These are phyloP conservation scores for Cyanoramphus novaezelandiae DNA, from an alignment of 2,113 vertebrate species.

Conservation along the genomic window DNA sequence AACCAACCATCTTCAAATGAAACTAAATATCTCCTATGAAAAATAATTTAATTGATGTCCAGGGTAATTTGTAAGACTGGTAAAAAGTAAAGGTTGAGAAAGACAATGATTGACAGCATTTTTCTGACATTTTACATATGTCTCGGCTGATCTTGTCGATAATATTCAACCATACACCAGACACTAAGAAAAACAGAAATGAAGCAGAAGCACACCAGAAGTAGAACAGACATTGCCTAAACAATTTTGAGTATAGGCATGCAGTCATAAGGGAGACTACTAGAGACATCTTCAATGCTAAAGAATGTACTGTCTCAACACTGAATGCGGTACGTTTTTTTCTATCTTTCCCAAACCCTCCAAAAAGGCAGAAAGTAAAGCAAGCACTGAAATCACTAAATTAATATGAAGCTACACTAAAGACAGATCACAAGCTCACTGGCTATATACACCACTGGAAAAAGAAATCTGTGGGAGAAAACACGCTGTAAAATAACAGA, in stretches of 20 bases:
- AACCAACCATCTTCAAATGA: background rate
- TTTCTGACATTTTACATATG: background rate
- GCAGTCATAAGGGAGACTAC: background rate
- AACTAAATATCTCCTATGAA: background rate
- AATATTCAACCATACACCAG: background rate
- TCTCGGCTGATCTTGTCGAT: background rate
- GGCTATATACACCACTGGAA: background rate
- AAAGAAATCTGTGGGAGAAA: background rate
- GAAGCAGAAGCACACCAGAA: background rate
- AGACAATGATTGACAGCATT: background rate
- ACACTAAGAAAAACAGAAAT: background rate
- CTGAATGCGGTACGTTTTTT: background rate
- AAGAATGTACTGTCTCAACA: background rate
- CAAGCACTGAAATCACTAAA: background rate
- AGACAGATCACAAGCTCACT: background rate
- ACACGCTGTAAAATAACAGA: background rate
- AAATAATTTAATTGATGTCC: background rate
- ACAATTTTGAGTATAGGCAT: background rate
- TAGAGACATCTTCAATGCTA: background rate
- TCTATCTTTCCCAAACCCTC: background rate
- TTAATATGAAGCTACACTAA: background rate
- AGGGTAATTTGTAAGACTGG: background rate
- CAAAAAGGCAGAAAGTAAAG: background rate
- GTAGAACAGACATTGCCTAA: background rate
- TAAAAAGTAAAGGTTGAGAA: background rate